Evolutionary conservation across 1,140 invertebrate genomes (phyloP).

Genomic region (Pteromalus puparum): DNA sequence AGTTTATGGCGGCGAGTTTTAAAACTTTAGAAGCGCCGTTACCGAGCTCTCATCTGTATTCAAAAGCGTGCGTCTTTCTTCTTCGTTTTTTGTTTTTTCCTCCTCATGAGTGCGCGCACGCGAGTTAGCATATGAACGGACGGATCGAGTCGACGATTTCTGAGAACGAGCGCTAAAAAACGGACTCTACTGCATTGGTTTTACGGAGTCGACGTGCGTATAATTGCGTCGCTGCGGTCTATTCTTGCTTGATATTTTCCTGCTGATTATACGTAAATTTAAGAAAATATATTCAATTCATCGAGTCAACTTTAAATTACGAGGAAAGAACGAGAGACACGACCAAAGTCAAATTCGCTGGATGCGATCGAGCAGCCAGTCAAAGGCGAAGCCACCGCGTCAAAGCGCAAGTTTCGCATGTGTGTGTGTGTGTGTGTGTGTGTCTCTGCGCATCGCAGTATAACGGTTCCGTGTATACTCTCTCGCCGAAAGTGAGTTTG

Average conservation of each 20-base stretch:
- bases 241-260: neutral
- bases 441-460: neutral
- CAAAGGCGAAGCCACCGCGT: neutral
- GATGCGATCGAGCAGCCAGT: neutral
- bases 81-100: slow-evolving; percentile 2
- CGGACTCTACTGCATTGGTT: neutral
- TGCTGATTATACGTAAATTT: neutral
- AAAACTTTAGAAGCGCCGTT: slow-evolving; percentile 45
- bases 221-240: neutral
- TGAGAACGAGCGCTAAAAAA: neutral
- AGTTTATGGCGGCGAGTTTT: slow-evolving; percentile 37
- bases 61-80: slow-evolving; percentile 30
- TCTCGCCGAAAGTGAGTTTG: slow-evolving; percentile 31
- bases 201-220: neutral
- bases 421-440: too few relatives aligned
- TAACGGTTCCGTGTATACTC: slow-evolving; percentile 19
- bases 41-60: slow-evolving; percentile 46
- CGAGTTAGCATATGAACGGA: slow-evolving; percentile 45
- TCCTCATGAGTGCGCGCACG: neutral
- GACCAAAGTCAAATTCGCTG: neutral
- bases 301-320: neutral
- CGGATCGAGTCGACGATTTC: slow-evolving; percentile 22
- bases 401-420: neutral
- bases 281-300: too few relatives aligned
- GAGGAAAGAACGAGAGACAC: neutral